These are phyloP conservation scores for Pipra filicauda DNA, from an alignment of 2,113 vertebrate genomes.

Conservation along the genomic window DNA sequence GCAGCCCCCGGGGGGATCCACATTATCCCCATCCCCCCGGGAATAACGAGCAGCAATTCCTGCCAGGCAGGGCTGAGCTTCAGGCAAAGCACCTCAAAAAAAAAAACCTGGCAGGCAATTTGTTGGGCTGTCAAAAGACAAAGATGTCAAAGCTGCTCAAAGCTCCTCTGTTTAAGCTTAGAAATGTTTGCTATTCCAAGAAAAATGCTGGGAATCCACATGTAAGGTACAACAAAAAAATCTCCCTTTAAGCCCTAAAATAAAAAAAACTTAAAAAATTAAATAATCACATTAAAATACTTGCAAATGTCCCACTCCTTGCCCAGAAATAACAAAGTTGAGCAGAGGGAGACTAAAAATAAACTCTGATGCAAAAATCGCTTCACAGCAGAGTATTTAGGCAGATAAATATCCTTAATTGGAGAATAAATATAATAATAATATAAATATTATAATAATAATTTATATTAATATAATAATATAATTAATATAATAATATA, in stretches of 20 bases:
- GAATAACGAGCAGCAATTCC: background rate
- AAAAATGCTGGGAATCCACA: background rate
- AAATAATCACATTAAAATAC: background rate
- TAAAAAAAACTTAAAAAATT: background rate
- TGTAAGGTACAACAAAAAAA: background rate
- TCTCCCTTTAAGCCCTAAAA: no score
- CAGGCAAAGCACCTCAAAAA: background rate
- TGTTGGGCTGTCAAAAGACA: background rate
- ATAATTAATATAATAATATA: no score
- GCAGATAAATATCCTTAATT: slow-evolving; percentile 53
- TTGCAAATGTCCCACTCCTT: background rate
- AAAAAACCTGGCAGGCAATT: background rate
- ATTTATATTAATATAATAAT: no score
- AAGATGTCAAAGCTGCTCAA: background rate
- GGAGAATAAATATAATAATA: background rate
- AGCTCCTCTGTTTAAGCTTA: background rate
- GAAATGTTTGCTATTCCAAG: slow-evolving; percentile 27
- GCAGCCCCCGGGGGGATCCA: background rate
- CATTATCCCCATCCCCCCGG: background rate
- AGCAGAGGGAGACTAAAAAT: slow-evolving; percentile 3
- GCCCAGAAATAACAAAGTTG: background rate
- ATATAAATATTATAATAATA: no score
- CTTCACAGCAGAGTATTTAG: background rate
- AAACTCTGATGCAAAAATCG: background rate
- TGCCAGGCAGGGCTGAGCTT: background rate